phyloP scores from a whole-genome alignment of 2,888 invertebrate species.

The Ochropleura leucogaster region DNA sequence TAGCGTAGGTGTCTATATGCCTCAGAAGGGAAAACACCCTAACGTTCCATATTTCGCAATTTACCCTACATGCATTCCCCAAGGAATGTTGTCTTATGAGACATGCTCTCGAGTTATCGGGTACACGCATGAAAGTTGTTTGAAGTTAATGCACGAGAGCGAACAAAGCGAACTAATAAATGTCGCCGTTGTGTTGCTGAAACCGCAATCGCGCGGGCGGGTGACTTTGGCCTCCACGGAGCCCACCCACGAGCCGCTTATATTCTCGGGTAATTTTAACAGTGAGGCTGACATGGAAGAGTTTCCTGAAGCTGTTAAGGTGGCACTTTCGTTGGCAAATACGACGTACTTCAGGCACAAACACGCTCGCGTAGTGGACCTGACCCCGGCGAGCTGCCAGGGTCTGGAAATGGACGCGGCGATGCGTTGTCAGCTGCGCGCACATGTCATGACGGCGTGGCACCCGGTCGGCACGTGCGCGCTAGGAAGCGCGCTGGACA shows the following conservation, averaged over 20 bases:
- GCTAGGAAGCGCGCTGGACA: constrained; percentile 81
- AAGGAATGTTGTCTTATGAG: constrained; percentile 65
- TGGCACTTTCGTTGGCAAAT: constrained; percentile 72
- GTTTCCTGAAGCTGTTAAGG: constrained; percentile 74
- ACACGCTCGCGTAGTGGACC: constrained; percentile 74
- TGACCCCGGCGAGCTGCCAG: constrained; percentile 73
- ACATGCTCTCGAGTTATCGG: constrained; percentile 73
- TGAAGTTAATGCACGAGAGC: constrained; percentile 70
- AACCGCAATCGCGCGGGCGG: constrained; percentile 81
- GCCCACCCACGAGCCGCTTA: constrained; percentile 76
- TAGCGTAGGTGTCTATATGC: constrained; percentile 78
- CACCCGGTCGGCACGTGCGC: constrained; percentile 84
- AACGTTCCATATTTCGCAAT: constrained; percentile 81
- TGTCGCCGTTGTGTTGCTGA: constrained; percentile 79
- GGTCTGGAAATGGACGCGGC: constrained; percentile 71
- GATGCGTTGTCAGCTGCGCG: constrained; percentile 83
- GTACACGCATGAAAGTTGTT: constrained; percentile 74
- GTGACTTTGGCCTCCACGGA: constrained; percentile 74
- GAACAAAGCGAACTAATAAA: constrained; percentile 75
- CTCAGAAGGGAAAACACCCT: constrained; percentile 62
- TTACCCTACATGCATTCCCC: constrained; percentile 79
- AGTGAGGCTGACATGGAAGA: constrained; percentile 73
- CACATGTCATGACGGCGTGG: constrained; percentile 82
- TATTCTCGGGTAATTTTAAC: constrained; percentile 80
- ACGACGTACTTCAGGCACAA: constrained; percentile 77